Base-by-base conservation (phyloP, 2,113 vertebrate genomes). In the Atractosteus spatula region DNA sequence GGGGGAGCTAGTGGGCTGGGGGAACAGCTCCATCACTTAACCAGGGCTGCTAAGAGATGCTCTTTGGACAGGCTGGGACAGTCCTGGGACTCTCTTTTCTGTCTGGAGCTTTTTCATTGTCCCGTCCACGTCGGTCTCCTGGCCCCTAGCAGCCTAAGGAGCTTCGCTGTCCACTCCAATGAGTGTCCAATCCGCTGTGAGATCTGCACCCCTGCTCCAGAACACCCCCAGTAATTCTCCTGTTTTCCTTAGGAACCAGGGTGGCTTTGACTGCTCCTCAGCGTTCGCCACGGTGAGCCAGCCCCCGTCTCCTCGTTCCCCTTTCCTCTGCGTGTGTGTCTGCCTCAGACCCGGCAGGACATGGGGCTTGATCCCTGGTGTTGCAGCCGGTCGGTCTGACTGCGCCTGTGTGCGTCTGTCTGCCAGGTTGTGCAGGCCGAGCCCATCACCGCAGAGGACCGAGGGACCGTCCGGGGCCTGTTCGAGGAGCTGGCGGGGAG, bases 401-500 rank as follows among this genome's bases (percentile, higher is more conserved):
- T 70, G 70, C 62, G 8, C 45, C 41, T 71, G 3, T 56, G 11
- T 80, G 41, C 75, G 67, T 77, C 5, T 79, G 4, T 47, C 7
- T 55, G 17, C 73, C 62, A 91, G 89, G 80, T 83, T 5, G 80
- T 83, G 0, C 86, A 86, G 88, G 83, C 82, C 0, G 51, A 68
- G 44, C 90, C 91, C 0, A 67, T 81, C 44, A 45, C 77, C 44
- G 70, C 77, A 0, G 85, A 87, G 65, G 88, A 91, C 66, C 79
- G 79, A 11, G 17, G 17, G 8, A 81, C 44, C 62, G 79, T 90
- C 62, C 62, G 82, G 82, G 84, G 76, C 73, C 74, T 78, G 42
- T 93, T 90, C 77, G 86, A 89, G 16, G 75, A 86, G 16, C 73
- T 74, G 17, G 84, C 90, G n/a, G 86, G 79, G 41, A 16, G 72